Percentiles rank a stretch among this genome's conserved stretches.
Evolutionary conservation across 2,888 invertebrate species (phyloP).

Genomic region (Hylaea fasciaria): DNA sequence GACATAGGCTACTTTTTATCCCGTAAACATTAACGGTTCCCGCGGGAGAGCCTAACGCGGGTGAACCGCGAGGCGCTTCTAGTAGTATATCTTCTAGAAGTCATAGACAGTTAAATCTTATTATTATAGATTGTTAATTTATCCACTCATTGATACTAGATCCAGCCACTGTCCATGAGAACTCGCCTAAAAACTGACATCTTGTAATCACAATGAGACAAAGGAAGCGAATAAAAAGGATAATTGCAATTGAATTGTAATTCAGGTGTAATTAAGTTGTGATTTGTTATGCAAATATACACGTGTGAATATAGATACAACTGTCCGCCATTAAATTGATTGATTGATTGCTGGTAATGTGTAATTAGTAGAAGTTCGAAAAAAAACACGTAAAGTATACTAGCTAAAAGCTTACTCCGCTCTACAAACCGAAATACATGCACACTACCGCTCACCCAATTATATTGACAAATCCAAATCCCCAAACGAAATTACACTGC

Average conservation of each 20-base stretch:
- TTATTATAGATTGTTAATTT: too few species aligned
- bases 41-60: too few species aligned
- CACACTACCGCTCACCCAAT: too few species aligned
- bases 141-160: too few species aligned
- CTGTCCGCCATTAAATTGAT: constrained; percentile 1
- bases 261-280: constrained; percentile 7
- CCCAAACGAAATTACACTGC: background rate
- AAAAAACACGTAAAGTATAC: too few species aligned
- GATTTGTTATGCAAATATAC: constrained; percentile 2
- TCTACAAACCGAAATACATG: background rate
- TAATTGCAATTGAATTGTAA: constrained; percentile 1
- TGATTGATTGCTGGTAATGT: background rate
- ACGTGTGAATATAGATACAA: constrained; percentile 1
- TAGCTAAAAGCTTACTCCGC: background rate
- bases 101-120: too few species aligned
- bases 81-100: too few species aligned
- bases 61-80: too few species aligned
- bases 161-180: constrained; percentile 10
- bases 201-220: background rate
- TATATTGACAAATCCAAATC: background rate
- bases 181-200: constrained; percentile 1
- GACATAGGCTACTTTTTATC: too few species aligned
- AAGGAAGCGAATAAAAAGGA: constrained; percentile 1
- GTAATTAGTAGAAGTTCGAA: too few species aligned
- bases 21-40: too few species aligned